These are phyloP conservation scores for Habroteleia sp. DNA, from an alignment of 2,888 invertebrate genomes.

Conservation along the genomic window DNA sequence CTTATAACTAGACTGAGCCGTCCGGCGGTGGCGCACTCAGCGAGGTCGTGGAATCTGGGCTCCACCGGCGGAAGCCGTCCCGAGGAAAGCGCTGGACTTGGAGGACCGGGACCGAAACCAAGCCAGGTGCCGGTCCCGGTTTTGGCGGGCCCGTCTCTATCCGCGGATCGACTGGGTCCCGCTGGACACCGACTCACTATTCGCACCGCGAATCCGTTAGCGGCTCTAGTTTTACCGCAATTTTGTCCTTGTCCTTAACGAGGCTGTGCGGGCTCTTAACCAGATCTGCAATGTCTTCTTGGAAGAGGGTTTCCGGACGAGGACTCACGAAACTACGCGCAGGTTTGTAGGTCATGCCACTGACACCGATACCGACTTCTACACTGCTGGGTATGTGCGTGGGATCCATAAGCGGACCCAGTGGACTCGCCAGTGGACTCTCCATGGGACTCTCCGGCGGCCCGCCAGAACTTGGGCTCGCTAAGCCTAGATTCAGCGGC, in stretches of 20 bases:
- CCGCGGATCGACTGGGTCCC: slow-evolving; percentile 62
- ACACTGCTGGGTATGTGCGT: slow-evolving; percentile 82
- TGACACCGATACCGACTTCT: slow-evolving; percentile 83
- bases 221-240: slow-evolving; percentile 88
- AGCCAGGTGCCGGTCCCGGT: slow-evolving; percentile 32
- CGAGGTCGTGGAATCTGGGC: slow-evolving; percentile 60
- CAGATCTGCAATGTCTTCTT: slow-evolving; percentile 85
- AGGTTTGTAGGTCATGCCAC: slow-evolving; percentile 86
- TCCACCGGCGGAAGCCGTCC: slow-evolving; percentile 60
- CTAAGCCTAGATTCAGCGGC: slow-evolving; percentile 82
- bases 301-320: slow-evolving; percentile 84
- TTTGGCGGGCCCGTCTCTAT: slow-evolving; percentile 29
- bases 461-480: slow-evolving; percentile 82
- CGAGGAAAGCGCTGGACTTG: slow-evolving; percentile 62
- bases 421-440: slow-evolving; percentile 85
- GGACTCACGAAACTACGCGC: slow-evolving; percentile 85
- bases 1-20: slow-evolving; percentile 50
- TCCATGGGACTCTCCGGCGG: slow-evolving; percentile 83
- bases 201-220: slow-evolving; percentile 86
- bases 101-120: slow-evolving; percentile 56
- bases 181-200: slow-evolving; percentile 76
- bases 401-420: slow-evolving; percentile 86
- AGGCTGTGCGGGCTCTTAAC: slow-evolving; percentile 83
- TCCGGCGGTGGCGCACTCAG: slow-evolving; percentile 43
- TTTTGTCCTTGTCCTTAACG: slow-evolving; percentile 80